Evolutionary conservation across 2,888 invertebrate species (phyloP), one percentile per base, ranked within the genome.

Genomic region (Synergus gifuensis): DNA sequence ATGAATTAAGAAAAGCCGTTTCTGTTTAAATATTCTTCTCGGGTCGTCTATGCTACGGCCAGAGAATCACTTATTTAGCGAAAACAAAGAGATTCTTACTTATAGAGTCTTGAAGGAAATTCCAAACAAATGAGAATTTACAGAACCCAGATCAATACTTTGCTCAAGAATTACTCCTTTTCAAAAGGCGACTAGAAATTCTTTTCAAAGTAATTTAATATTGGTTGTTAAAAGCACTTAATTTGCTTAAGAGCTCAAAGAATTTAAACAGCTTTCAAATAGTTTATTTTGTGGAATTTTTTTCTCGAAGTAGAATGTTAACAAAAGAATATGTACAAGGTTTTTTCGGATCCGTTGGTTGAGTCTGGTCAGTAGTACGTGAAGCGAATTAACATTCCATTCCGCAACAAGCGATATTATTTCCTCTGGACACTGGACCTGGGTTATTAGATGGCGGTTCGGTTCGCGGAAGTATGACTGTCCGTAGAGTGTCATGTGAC

Each of bases 341-440:
- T 22, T 54, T 28, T 49, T 54, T 73, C 9, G 36, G 9, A 73
- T 73, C 4, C 36, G 82, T 60, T 73, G 79, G 85, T 82, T 84
- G 83, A 85, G 84, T 83, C 80, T 79, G 84, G 82, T 83, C 84
- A 83, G 83, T 83, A 81, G 82, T 80, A 85, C 85, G 85, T 81
- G 84, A 86, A 85, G 82, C 84, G 85, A 87, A 88, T 89, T 88
- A 88, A 88, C 88, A 88, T 90, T 90, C 87, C 88, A 85, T 86
- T 84, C 85, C 82, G 82, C 80, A 82, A 82, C 80, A 82, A 82
- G 82, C 84, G 83, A 87, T 89, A 88, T 90, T 87, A 88, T 89
- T 88, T 88, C 89, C 87, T 84, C 80, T 28, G 18, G 58, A 49
- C 40, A 63, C 54, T 76, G n/a, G 40, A 73, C 73, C 36, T 36